Base-by-base conservation (phyloP, 1,140 invertebrate species). In the Drosophila auraria region DNA sequence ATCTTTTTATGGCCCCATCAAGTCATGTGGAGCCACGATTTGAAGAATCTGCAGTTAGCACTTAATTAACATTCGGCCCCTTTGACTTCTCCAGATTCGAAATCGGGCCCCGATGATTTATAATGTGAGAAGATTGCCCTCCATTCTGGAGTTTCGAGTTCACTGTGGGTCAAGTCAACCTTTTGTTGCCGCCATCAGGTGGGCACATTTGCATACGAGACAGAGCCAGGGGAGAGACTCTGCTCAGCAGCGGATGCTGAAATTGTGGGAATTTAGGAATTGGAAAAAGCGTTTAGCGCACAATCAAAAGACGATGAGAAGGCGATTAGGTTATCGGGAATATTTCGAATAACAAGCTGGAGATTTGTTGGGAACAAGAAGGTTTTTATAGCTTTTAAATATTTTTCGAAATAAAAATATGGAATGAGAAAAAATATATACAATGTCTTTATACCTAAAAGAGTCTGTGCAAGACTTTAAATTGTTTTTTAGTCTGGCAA, bases 1-100 rank as follows among this genome's bases (percentile, higher is more conserved):
- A 65, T 70, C 53, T 56, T 60, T 87, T 87, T 83, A 87, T 83
- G 33, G 60, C 61, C 49, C 49, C 60, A 83, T 77, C 68, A 80
- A 87, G 80, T 80, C 68, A 71, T 66, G 50, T 69, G 57, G 56
- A 75, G 69, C 74, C 74, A 60, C 69, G 79, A 87, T 82, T 83
- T 78, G 59, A 30, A 59, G 50, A 81, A 78, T 84, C 72, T 66
- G 45, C 68, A 86, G 64, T 69, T 84, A 72, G 66, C 83, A 78
- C 65, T 86, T 82, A 66, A 78, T 84, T 84, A 84, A 45, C 63
- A 78, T 78, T 61, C 61, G 64, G 70, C 38, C 59, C 40, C 76
- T 80, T 80, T 83, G 81, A 71, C 72, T 82, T 63, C 27, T 30
- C 62, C 33, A 45, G 51, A 49, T 40, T 50, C 20, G 14, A 72